Base-by-base conservation (phyloP, 2,113 vertebrate species). In the Malurus elegans region DNA sequence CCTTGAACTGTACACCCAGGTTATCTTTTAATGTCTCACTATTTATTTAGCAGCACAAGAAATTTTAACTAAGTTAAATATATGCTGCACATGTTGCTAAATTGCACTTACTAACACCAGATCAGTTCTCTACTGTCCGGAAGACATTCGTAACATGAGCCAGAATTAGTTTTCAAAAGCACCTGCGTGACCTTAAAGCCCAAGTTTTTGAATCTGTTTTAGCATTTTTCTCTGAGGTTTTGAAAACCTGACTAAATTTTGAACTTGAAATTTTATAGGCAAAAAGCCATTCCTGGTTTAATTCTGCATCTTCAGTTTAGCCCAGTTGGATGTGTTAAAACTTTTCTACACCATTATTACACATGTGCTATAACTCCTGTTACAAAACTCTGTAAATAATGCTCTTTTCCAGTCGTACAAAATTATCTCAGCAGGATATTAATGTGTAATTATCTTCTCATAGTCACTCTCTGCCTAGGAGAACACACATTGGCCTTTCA, bases 351-450 rank as follows among this genome's bases (percentile, higher is more conserved):
- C 56, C 29, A 71, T 72, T 56, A 73, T 47, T 48, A 71, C 56
- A 67, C 0, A 0, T 6, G 57, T 60, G 70, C 89, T 90, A 57
- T 26, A 62, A 51, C 10, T 86, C 53, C 76, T 81, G 86, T 67
- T 67, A 91, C 48, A 74, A n/a, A 81, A 61, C 31, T 66, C 44
- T 34, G 65, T 72, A 71, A 58, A 61, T n/a, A 8, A 25, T 74
- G 60, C 44, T 36, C 76, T 91, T 67, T 71, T 58, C 18, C 67
- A 83, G 57, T 48, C 62, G 50, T 89, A 93, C n/a, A 19, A 67
- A 91, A 91, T 75, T 14, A 89, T 74, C 86, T 74, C 80, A 91
- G 83, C 86, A 86, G 80, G 69, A 85, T 89, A 57, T 61, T 72
- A 54, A 36, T 29, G 45, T 75, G 42, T 34, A 84, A 82, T 93